Evolutionary conservation across 2,888 invertebrate species (phyloP).

Genomic region (Philopedon plagiatum): DNA sequence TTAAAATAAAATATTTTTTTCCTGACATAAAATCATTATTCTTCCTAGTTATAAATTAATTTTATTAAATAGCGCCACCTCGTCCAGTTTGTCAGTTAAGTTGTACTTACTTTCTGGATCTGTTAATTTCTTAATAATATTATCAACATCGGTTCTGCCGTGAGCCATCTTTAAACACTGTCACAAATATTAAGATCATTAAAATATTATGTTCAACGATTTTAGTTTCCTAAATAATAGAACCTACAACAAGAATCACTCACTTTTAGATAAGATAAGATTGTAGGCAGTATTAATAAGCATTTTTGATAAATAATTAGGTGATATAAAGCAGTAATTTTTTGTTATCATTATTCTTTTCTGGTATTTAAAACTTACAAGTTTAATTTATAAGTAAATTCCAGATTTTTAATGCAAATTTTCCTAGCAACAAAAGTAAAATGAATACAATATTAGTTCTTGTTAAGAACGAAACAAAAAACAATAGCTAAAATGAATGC

Average conservation of each 20-base stretch:
- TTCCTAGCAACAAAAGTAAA: too few species aligned
- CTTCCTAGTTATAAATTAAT: too few species aligned
- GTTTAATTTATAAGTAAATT: too few species aligned
- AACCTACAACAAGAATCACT: background rate
- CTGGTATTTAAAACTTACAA: background rate
- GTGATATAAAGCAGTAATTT: background rate
- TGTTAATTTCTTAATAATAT: constrained; percentile 56
- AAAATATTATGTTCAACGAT: too few species aligned
- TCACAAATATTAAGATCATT: constrained; percentile 20
- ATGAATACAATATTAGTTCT: too few species aligned
- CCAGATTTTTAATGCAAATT: too few species aligned
- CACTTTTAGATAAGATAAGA: constrained; percentile 14
- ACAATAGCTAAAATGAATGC: too few species aligned
- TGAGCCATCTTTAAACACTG: constrained; percentile 24
- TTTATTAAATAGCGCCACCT: background rate
- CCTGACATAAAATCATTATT: too few species aligned
- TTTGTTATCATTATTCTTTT: background rate
- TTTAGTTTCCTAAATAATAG: background rate
- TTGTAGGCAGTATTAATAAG: constrained; percentile 1
- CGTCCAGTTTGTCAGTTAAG: background rate
- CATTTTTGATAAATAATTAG: constrained; percentile 1
- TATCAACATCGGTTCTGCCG: constrained; percentile 54
- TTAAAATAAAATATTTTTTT: too few species aligned
- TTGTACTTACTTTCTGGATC: constrained; percentile 55
- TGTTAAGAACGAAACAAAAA: too few species aligned